Base-by-base conservation (phyloP, 2,113 vertebrate species). In the Campylomormyrus tamandua region DNA sequence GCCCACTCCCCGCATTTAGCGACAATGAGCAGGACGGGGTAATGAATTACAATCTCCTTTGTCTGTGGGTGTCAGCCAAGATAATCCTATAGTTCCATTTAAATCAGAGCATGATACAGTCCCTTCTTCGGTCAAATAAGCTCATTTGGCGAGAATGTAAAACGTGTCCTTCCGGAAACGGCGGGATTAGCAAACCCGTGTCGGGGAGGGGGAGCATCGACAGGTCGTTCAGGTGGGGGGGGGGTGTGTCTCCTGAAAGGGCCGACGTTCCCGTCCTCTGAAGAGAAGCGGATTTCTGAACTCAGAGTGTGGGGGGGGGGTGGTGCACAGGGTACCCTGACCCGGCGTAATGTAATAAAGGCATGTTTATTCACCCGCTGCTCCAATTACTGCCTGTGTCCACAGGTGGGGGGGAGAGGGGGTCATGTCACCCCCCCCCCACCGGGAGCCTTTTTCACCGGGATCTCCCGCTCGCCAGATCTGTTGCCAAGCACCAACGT, bases 281-380 rank as follows among this genome's bases (percentile, higher is more conserved):
- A 31, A 31, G 31, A 31, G 31, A 31, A 31, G 31, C 31, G 31
- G 31, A 31, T 31, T 31, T 31, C 31, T 31, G 31, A 31, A 31
- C 1, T 31, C 1, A 31, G 31, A 31, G 31, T 31, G 31, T 31
- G 31, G 31, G 31, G 35, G 35, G 35, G 35, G 35, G 35, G 35
- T 35, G 35, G 35, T 35, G 35, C 35, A 35, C 35, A 35, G 35
- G 35, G 35, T 35, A 35, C 35, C 35, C 35, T 35, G 35, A 35
- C 35, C 35, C 35, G 85, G 52, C 62, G 46, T 91, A 90, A 93
- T 92, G 89, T 92, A 90, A 93, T 92, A 91, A 91, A 91, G 87
- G 90, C 88, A 91, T 92, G 85, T 88, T 92, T 91, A 91, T 93
- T 90, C 91, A 58, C 2, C 21, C 21, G 21, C 56, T 58, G 21